These are phyloP conservation scores for Drosophila baimaii DNA, from an alignment of 1,140 invertebrate species.

Conservation along the genomic window DNA sequence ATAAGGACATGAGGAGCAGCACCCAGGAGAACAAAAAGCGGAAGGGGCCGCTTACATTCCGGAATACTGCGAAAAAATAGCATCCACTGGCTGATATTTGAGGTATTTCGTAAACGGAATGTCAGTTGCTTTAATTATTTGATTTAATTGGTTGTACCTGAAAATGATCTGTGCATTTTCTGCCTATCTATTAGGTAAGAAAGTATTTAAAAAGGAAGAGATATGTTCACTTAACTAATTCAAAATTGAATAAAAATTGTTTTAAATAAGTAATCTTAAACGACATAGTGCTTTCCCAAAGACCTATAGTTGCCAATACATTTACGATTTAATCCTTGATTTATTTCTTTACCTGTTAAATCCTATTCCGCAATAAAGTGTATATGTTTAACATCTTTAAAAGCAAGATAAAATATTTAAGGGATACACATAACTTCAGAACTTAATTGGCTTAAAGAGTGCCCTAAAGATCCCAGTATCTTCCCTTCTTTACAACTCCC, in stretches of 20 bases:
- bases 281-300: too few relatives aligned
- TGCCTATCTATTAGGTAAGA: neutral
- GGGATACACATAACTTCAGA: too few relatives aligned
- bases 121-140: neutral
- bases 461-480: too few relatives aligned
- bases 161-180: neutral
- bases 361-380: neutral
- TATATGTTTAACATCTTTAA: neutral
- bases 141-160: neutral
- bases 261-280: too few relatives aligned
- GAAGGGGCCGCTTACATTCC: slow-evolving; percentile 29
- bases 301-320: too few relatives aligned
- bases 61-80: slow-evolving; percentile 15
- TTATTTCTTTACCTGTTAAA: too few relatives aligned
- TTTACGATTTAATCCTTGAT: too few relatives aligned
- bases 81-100: neutral
- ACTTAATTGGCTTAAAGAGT: neutral
- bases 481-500: too few relatives aligned
- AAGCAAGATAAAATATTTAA: too few relatives aligned
- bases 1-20: slow-evolving; percentile 62
- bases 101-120: neutral
- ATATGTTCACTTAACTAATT: neutral
- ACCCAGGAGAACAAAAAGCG: slow-evolving; percentile 43
- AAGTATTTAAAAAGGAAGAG: neutral
- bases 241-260: too few relatives aligned